A percentile compares a stretch with the other conserved stretches of the same genome.
These are phyloP conservation scores for Adineta ricciae DNA, from an alignment of 2,888 invertebrate genomes.

Conservation along the genomic window DNA sequence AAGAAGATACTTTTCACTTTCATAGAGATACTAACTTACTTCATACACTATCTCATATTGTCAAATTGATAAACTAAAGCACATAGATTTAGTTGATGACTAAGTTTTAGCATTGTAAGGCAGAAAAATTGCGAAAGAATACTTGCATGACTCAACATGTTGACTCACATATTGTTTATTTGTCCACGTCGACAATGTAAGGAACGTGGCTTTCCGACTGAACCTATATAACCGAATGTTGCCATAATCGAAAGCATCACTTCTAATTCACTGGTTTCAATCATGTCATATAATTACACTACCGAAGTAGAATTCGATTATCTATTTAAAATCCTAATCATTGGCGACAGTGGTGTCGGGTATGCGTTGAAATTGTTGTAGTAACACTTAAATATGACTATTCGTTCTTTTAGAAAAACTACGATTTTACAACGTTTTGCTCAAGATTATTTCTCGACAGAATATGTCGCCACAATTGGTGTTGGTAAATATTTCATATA, in stretches of 20 bases:
- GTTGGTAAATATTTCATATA: background rate
- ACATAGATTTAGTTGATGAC: too few species aligned
- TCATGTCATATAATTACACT: background rate
- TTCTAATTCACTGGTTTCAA: background rate
- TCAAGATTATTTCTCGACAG: conserved; percentile 47
- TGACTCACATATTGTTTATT: background rate
- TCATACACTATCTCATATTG: too few species aligned
- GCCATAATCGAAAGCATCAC: background rate
- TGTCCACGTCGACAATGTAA: background rate
- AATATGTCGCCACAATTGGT: conserved; percentile 49
- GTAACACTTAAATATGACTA: background rate
- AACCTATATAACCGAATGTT: background rate
- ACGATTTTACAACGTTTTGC: conserved; percentile 46
- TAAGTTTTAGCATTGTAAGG: too few species aligned
- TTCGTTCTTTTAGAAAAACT: conserved; percentile 38
- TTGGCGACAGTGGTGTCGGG: conserved; percentile 46
- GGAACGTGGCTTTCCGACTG: background rate
- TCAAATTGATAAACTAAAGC: too few species aligned
- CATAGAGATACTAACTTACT: too few species aligned
- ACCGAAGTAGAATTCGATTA: conserved; percentile 37
- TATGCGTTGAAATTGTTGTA: background rate
- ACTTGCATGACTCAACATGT: background rate
- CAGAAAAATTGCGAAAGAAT: background rate
- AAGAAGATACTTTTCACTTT: too few species aligned
- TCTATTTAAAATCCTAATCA: conserved; percentile 45